These are phyloP conservation scores for Tinamus guttatus DNA, from an alignment of 2,113 vertebrate species.

Conservation along the genomic window DNA sequence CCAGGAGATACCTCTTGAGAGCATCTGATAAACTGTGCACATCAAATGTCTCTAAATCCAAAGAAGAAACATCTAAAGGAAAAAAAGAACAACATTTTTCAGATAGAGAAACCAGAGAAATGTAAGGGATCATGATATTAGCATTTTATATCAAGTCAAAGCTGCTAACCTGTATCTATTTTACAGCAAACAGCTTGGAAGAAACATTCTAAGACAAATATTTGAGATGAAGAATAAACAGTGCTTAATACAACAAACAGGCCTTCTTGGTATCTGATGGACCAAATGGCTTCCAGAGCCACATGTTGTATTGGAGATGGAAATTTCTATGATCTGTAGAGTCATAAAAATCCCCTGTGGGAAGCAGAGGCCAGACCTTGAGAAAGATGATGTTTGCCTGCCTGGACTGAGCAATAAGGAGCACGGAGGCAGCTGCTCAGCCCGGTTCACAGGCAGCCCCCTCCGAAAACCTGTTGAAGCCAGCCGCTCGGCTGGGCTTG, in stretches of 20 bases:
- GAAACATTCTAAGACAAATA: neutral
- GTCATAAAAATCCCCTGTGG: no score
- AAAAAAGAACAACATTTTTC: neutral
- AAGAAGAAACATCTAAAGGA: conserved; percentile 79
- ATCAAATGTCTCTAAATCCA: conserved; percentile 90
- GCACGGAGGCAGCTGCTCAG: no score
- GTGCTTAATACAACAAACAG: neutral
- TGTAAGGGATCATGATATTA: neutral
- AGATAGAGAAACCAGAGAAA: neutral
- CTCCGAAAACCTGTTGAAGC: no score
- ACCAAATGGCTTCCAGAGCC: neutral
- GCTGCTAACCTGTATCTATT: neutral
- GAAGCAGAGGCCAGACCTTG: no score
- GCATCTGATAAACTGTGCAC: conserved; percentile 88
- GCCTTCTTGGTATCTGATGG: neutral
- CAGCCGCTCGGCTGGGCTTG: no score
- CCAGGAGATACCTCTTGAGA: conserved; percentile 90
- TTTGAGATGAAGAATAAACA: neutral
- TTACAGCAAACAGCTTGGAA: neutral
- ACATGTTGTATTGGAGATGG: no score
- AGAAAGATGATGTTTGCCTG: no score
- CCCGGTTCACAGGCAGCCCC: no score
- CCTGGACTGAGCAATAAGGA: no score
- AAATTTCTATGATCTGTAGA: no score
- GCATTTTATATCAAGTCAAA: neutral